Conservation (phyloP, 2,888 invertebrate species). For the Metopia argyrocephala region DNA sequence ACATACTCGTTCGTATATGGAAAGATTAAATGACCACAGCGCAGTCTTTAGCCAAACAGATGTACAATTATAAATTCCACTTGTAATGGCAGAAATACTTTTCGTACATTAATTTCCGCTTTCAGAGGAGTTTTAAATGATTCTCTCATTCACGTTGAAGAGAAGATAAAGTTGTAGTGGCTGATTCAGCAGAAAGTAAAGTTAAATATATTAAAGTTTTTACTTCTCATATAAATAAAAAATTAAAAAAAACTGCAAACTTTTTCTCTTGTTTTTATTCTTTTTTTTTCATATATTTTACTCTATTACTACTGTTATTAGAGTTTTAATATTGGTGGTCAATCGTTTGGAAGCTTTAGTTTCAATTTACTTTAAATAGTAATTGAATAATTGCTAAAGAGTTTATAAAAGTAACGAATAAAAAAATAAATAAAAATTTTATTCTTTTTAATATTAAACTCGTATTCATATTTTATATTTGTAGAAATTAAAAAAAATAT, state of each 20-base stretch:
- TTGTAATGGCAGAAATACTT: conserved; percentile 6
- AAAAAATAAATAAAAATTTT: not conserved
- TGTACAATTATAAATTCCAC: conserved; percentile 34
- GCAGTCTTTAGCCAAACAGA: conserved; percentile 32
- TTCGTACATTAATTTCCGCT: not conserved
- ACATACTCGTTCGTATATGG: no score
- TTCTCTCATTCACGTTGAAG: conserved; percentile 4
- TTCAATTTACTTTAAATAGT: conserved; percentile 46
- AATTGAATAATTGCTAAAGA: conserved; percentile 21
- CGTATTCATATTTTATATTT: no score
- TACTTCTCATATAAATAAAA: conserved; percentile 4
- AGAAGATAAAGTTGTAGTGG: not conserved
- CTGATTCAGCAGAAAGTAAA: conserved; percentile 40
- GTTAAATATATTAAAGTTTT: conserved; percentile 27
- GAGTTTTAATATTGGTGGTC: conserved; percentile 24
- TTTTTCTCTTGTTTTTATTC: not conserved
- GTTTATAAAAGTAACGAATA: conserved; percentile 4
- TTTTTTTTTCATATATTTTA: conserved; percentile 1
- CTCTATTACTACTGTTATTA: not conserved
- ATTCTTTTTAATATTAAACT: not conserved
- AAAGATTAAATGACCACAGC: conserved; percentile 34
- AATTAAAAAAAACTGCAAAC: no score
- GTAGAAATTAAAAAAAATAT: no score
- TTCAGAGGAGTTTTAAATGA: not conserved
- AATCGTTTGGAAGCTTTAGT: conserved; percentile 57